Conservation (phyloP, 2,797 vertebrate genomes). For the Mormyrops attenuatus region DNA sequence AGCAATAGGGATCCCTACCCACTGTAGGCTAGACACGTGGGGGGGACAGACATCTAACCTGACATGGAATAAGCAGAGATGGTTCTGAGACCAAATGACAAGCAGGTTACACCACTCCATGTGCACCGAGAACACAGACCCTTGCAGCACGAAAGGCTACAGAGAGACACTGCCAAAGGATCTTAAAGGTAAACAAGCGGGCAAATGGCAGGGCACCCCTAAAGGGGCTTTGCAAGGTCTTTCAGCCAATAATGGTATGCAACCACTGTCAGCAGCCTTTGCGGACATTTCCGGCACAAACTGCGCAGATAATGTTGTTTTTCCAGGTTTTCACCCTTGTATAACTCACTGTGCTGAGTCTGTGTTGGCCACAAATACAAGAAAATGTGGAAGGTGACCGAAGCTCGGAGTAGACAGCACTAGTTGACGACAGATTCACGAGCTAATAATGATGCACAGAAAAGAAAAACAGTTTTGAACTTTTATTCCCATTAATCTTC, state of each 20-base stretch:
- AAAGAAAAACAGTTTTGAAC: constrained; percentile 61
- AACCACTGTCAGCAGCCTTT: neutral
- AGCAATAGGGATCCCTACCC: neutral
- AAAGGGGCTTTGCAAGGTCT: neutral
- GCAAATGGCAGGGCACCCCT: neutral
- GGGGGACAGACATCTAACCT: neutral
- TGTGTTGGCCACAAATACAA: constrained; percentile 11
- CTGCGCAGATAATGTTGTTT: neutral
- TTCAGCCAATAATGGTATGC: neutral
- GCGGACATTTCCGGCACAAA: neutral
- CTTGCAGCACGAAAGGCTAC: neutral
- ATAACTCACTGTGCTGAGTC: neutral
- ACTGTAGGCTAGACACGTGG: neutral
- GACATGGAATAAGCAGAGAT: neutral
- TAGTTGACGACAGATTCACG: constrained; percentile 59
- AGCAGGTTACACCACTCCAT: neutral
- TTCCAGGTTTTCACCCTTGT: constrained; percentile 6
- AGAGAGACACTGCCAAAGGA: neutral
- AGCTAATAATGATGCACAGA: constrained; percentile 56
- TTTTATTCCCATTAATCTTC: constrained; percentile 50
- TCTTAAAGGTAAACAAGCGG: neutral
- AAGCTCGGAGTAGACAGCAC: constrained; percentile 45
- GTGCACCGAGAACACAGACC: neutral
- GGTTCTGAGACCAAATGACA: neutral
- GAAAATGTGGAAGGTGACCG: constrained; percentile 35